These are phyloP conservation scores for Phylloscopus trochiloides DNA, from an alignment of 2,113 vertebrate species.

Conservation along the genomic window DNA sequence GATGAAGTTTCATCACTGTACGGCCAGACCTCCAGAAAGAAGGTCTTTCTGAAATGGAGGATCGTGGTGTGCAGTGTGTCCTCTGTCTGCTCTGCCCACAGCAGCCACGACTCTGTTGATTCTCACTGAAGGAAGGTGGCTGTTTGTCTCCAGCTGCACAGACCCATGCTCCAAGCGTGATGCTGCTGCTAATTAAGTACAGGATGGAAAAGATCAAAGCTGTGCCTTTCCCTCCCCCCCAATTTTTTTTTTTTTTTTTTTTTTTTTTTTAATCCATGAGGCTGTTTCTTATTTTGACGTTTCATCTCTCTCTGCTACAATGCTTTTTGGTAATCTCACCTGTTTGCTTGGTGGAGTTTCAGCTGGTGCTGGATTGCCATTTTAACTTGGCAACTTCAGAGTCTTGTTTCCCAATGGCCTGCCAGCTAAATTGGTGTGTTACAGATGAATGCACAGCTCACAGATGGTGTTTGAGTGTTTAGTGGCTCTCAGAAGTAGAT, in stretches of 20 bases:
- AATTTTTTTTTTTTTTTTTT: no score
- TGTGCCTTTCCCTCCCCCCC: background rate
- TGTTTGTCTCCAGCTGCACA: background rate
- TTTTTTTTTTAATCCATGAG: background rate
- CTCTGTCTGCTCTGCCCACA: background rate
- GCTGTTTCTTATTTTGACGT: background rate
- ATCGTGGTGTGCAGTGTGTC: background rate
- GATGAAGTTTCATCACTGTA: background rate
- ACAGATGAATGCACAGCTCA: conserved; percentile 54
- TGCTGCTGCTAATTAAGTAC: conserved; percentile 1
- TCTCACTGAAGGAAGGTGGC: background rate
- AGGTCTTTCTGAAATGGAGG: background rate
- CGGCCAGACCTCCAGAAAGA: background rate
- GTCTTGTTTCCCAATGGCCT: conserved; percentile 43
- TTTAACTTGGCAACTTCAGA: conserved; percentile 50
- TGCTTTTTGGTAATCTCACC: background rate
- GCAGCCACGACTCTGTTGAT: fast-evolving
- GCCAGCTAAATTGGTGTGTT: conserved; percentile 62
- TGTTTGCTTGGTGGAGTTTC: background rate
- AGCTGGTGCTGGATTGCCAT: background rate
- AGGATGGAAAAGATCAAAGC: background rate
- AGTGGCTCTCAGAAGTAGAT: conserved; percentile 55
- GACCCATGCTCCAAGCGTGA: background rate
- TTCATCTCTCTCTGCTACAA: background rate
- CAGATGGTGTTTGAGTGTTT: conserved; percentile 62